phyloP scores from a whole-genome alignment of 2,113 vertebrate species.

The Oreotrochilus melanogaster region DNA sequence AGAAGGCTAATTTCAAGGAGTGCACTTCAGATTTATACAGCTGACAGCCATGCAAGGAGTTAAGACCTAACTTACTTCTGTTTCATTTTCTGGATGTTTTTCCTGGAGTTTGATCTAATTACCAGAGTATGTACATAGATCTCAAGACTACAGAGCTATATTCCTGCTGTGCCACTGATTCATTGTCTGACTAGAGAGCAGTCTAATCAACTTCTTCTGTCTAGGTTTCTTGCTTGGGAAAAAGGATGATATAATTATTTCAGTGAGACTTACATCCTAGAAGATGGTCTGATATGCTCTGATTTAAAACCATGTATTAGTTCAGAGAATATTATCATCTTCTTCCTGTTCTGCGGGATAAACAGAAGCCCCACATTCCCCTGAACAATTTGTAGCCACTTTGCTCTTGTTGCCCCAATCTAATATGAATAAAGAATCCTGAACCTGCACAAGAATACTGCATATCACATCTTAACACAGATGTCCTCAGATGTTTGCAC shows the following conservation, averaged over 20 bases:
- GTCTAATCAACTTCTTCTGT: conserved; percentile 50
- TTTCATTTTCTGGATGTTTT: conserved; percentile 43
- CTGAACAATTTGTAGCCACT: background rate
- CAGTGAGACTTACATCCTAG: conserved; percentile 19
- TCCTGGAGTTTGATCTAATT: conserved; percentile 48
- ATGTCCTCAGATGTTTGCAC: background rate
- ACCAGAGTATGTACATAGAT: background rate
- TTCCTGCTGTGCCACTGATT: conserved; percentile 61
- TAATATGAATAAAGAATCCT: background rate
- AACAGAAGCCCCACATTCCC: background rate
- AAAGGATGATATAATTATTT: conserved; percentile 64
- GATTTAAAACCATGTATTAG: conserved; percentile 21
- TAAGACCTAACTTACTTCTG: conserved; percentile 27
- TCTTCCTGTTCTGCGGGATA: background rate
- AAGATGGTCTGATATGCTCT: background rate
- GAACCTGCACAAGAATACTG: background rate
- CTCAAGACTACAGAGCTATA: background rate
- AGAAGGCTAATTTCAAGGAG: conserved; percentile 30
- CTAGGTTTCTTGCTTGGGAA: conserved; percentile 42
- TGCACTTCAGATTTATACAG: background rate
- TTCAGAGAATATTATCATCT: conserved; percentile 13
- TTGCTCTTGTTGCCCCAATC: background rate
- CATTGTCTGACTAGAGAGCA: conserved; percentile 38
- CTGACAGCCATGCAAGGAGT: background rate
- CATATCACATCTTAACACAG: background rate